Base-by-base conservation (phyloP, 2,888 invertebrate species). In the Eupelmus urozonus region DNA sequence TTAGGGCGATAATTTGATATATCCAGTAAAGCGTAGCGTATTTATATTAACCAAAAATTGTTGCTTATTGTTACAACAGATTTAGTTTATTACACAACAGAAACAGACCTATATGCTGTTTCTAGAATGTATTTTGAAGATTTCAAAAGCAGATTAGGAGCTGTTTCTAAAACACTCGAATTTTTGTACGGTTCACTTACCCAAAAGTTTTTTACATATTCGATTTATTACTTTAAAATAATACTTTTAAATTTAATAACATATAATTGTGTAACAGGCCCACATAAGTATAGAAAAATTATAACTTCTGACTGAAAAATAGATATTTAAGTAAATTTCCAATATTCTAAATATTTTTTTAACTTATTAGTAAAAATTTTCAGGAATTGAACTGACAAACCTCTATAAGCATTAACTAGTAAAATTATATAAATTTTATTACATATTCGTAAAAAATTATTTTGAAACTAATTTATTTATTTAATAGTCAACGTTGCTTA, bases 21-120 rank as follows among this genome's bases (percentile, higher is more conserved):
- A 59, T 42, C 16, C 42, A 51, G 27, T 42, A 34, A 27, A n/a
- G 7, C 4, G 9, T 11, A 40, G 0, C 40, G 11, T 70, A 65
- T 80, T 57, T 70, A 45, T 76, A 76, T 42, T 75, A 49, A 71
- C 74, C 55, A 75, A 80, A 76, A 67, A 80, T 77, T 75, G 60
- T 77, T 80, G 29, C 57, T 80, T 66, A 57, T 71, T 76, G 20
- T 55, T 66, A 60, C 59, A 69, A 20, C 53, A 75, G 29, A 9
- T 67, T 66, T 53, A 16, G 25, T 65, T 62, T 59, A 20, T 29
- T 34, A 42, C 2, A 45, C 34, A 34, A 25, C 20, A 71, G 29
- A 67, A 53, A 62, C 57, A 51, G 29, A 57, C 18, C 2, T 27
- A 34, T 34, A 71, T 66, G 42, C 53, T 55, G 27, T 55, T 34